A percentile compares a stretch with the other conserved stretches of the same genome.
These are phyloP conservation scores for Chlorops oryzae DNA, from an alignment of 1,140 invertebrate species.

Conservation along the genomic window DNA sequence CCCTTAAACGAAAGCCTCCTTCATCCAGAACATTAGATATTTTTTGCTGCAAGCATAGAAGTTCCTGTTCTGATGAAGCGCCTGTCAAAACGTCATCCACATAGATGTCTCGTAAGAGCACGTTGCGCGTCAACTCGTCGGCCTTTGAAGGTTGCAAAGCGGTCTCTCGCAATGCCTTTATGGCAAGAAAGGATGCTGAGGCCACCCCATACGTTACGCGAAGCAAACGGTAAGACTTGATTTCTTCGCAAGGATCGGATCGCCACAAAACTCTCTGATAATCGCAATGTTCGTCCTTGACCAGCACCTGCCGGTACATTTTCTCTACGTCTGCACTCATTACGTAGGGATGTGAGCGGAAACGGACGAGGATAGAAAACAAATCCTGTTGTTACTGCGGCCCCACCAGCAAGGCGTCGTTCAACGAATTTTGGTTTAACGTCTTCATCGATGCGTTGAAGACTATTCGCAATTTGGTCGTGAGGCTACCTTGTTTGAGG, in stretches of 20 bases:
- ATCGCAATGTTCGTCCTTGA: slow-evolving; percentile 11
- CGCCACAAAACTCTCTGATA: slow-evolving; percentile 45
- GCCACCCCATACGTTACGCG: slow-evolving; percentile 36
- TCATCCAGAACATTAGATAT: no score
- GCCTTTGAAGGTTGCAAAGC: slow-evolving; percentile 4
- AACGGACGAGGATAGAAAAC: slow-evolving; percentile 12
- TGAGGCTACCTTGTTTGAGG: slow-evolving; percentile 21
- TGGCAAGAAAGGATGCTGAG: slow-evolving; percentile 35
- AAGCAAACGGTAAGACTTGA: slow-evolving; percentile 10
- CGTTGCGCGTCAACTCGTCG: background rate
- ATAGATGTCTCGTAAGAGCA: background rate
- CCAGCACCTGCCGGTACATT: slow-evolving; percentile 22
- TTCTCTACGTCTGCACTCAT: slow-evolving; percentile 19
- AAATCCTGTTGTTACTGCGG: background rate
- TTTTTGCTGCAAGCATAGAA: no score
- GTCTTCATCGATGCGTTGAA: slow-evolving; percentile 13
- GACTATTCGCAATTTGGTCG: slow-evolving; percentile 24
- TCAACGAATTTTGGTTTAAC: no score
- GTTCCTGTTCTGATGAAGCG: no score
- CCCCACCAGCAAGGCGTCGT: no score
- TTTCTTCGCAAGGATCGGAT: slow-evolving; percentile 9
- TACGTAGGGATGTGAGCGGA: slow-evolving; percentile 18
- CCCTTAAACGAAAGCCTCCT: no score
- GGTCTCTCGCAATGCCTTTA: slow-evolving; percentile 30
- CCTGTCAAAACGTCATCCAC: background rate